phyloP scores from a whole-genome alignment of 92 coral and sea anemone genomes.

The Isaurus tuberculatus region DNA sequence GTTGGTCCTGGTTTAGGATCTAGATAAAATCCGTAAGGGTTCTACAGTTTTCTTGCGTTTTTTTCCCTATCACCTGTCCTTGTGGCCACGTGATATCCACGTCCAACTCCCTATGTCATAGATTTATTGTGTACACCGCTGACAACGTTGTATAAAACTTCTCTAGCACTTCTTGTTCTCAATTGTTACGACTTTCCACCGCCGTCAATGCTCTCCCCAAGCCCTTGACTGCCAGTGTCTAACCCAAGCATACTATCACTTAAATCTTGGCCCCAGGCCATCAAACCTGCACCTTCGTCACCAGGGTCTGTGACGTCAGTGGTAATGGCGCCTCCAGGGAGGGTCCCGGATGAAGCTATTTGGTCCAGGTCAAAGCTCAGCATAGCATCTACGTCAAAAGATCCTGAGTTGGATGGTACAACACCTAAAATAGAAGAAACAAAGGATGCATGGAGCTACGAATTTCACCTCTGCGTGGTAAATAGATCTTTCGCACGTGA shows the following conservation, averaged over 20 bases:
- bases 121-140: neutral
- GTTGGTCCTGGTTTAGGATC: too few relatives aligned
- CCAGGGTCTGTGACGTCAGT: slow-evolving; percentile 40
- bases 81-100: too few relatives aligned
- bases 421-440: slow-evolving; percentile 21
- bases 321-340: slow-evolving; percentile 47
- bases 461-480: too few relatives aligned
- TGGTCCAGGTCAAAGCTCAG: slow-evolving; percentile 43
- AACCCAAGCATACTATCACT: slow-evolving; percentile 36
- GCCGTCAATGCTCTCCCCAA: slow-evolving; percentile 42
- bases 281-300: slow-evolving; percentile 40
- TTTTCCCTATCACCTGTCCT: too few relatives aligned
- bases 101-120: too few relatives aligned
- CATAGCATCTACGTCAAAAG: slow-evolving; percentile 48
- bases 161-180: neutral
- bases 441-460: neutral
- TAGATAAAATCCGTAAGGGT: too few relatives aligned
- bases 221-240: slow-evolving; percentile 38
- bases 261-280: slow-evolving; percentile 44
- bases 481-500: too few relatives aligned
- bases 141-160: too few relatives aligned
- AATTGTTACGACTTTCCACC: slow-evolving; percentile 24
- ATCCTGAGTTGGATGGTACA: slow-evolving; percentile 14
- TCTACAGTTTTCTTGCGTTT: too few relatives aligned
- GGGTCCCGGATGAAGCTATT: slow-evolving; percentile 41